A percentile compares a stretch with the other conserved stretches of the same genome.
phyloP scores from a whole-genome alignment of 2,113 vertebrate species.

The Paramisgurnus dabryanus region DNA sequence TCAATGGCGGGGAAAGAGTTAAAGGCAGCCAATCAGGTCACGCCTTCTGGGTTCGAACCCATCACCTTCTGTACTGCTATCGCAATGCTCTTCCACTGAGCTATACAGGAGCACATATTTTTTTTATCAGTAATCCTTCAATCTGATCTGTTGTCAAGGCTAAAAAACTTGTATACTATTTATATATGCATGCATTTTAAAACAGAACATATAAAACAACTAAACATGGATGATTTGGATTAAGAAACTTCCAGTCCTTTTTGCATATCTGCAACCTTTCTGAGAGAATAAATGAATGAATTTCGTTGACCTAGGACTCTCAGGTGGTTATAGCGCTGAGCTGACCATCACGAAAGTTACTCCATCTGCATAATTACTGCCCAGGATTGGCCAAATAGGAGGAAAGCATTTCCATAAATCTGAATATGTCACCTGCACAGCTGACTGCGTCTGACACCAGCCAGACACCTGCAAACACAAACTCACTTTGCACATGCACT shows the following conservation, averaged over 20 bases:
- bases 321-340: constrained; percentile 55
- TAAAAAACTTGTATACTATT: too few relatives aligned
- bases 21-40: too few relatives aligned
- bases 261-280: constrained; percentile 35
- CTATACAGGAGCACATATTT: too few relatives aligned
- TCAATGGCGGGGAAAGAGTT: too few relatives aligned
- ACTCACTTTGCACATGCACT: constrained; percentile 10
- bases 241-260: too few relatives aligned
- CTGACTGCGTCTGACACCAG: constrained; percentile 66
- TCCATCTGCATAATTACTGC: constrained; percentile 68
- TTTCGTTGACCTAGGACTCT: constrained; percentile 64
- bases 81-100: too few relatives aligned
- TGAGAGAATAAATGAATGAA: constrained; percentile 57
- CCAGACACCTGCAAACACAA: constrained; percentile 44
- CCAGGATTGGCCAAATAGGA: constrained; percentile 60
- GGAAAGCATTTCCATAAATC: constrained; percentile 73
- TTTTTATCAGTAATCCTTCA: not conserved
- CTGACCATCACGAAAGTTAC: constrained; percentile 60
- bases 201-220: too few relatives aligned
- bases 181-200: too few relatives aligned
- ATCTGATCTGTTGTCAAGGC: too few relatives aligned
- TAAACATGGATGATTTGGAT: too few relatives aligned
- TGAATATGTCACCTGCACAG: constrained; percentile 67
- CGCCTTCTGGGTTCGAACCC: too few relatives aligned
- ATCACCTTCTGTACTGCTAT: too few relatives aligned